phyloP scores from a whole-genome alignment of 2,797 vertebrate species.

The Darevskia nairensis region DNA sequence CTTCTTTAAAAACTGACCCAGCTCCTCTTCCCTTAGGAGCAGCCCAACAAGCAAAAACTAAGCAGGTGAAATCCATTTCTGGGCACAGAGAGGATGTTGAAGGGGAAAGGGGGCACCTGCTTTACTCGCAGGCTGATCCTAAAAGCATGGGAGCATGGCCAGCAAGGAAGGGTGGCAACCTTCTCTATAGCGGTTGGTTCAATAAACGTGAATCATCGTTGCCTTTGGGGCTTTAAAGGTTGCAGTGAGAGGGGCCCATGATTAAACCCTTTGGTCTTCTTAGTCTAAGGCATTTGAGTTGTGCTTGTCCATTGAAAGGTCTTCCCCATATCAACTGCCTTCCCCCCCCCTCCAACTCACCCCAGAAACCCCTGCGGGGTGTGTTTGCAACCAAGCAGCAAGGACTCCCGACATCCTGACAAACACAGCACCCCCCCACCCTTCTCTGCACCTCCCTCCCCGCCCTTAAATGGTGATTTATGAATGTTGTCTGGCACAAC shows the following conservation, averaged over 20 bases:
- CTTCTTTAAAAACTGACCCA: neutral
- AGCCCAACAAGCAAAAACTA: neutral
- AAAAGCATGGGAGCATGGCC: neutral
- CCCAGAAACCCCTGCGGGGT: neutral
- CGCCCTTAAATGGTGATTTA: conserved; percentile 61
- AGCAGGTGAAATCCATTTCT: neutral
- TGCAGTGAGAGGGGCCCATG: too few species aligned
- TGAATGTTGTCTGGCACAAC: conserved; percentile 52
- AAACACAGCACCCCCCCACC: neutral
- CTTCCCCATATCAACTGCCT: neutral
- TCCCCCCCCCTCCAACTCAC: neutral
- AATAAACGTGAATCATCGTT: neutral
- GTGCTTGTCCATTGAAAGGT: neutral
- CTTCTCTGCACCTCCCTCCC: neutral
- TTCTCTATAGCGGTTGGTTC: too few species aligned
- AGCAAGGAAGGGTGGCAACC: neutral
- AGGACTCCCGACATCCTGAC: neutral
- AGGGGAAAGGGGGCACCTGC: neutral
- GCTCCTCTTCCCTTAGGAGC: neutral
- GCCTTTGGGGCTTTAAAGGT: neutral
- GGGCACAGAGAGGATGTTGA: neutral
- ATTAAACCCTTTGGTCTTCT: neutral
- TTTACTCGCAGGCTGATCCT: neutral
- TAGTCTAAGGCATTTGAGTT: neutral
- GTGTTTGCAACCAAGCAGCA: conserved; percentile 17